Evolutionary conservation across 2,797 vertebrate genomes (phyloP).

Genomic region (Hydrophis major): DNA sequence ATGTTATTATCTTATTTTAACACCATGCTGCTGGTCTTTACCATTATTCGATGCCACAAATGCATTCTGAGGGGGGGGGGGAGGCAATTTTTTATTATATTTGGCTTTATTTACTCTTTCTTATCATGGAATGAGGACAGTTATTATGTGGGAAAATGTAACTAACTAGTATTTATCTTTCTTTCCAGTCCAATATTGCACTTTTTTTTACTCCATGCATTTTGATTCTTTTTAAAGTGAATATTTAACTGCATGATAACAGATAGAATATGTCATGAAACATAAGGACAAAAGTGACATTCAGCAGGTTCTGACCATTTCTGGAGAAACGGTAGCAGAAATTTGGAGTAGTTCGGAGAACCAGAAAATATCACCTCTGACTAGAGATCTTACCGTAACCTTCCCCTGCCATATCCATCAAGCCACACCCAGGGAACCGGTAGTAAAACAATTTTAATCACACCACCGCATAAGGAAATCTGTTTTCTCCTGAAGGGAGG

Average conservation of each 20-base stretch:
- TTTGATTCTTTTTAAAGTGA: not conserved
- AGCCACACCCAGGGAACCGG: too few species aligned
- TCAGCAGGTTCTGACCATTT: too few species aligned
- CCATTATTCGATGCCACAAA: not conserved
- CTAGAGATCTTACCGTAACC: too few species aligned
- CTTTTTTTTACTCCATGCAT: not conserved
- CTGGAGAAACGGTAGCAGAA: too few species aligned
- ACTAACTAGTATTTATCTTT: not conserved
- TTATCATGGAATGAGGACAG: not conserved
- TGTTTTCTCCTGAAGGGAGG: not conserved
- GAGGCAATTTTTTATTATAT: not conserved
- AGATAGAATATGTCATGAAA: not conserved
- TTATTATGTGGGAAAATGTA: not conserved
- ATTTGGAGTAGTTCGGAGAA: too few species aligned
- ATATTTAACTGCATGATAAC: accelerated
- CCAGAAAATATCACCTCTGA: too few species aligned
- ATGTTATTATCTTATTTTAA: not conserved
- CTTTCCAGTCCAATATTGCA: not conserved
- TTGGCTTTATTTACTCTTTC: not conserved
- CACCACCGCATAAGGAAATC: not conserved
- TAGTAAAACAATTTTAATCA: too few species aligned
- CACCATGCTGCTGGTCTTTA: not conserved
- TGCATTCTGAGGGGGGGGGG: not conserved
- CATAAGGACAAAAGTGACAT: too few species aligned
- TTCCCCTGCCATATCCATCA: too few species aligned